Evolutionary conservation across 2,888 invertebrate species (phyloP).

Genomic region (Drosophila neotestacea): DNA sequence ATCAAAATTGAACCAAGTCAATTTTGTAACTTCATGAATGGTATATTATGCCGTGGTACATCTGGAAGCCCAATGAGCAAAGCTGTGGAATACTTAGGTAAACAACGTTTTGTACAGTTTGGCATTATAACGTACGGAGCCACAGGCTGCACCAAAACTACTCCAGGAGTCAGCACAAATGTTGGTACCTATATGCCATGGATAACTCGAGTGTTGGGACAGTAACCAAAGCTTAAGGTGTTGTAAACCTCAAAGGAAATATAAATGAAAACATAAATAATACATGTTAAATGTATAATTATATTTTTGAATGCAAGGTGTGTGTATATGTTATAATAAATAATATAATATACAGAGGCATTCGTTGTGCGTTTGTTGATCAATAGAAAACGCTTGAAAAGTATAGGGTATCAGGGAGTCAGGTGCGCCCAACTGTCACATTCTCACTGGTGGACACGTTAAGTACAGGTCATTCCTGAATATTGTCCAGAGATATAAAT

Average conservation of each 20-base stretch:
- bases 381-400: no score
- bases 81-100: slow-evolving; percentile 9
- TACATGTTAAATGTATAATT: no score
- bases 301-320: no score
- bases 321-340: no score
- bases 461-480: no score
- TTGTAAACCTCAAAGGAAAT: not conserved
- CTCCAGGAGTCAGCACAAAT: not conserved
- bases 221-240: not conserved
- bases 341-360: no score
- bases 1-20: not conserved
- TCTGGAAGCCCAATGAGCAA: slow-evolving; percentile 25
- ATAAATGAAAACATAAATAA: not conserved
- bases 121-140: slow-evolving; percentile 2
- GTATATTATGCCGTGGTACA: not conserved
- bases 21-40: slow-evolving; percentile 4
- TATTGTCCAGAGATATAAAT: not conserved
- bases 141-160: not conserved
- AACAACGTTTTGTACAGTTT: slow-evolving; percentile 27
- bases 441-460: no score
- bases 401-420: no score
- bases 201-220: slow-evolving; percentile 20
- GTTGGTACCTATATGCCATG: slow-evolving; percentile 20
- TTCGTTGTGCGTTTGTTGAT: no score
- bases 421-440: no score